Evolutionary conservation across 2,113 vertebrate species (phyloP), one percentile per base, ranked within the genome.

Genomic region (Stigmatopora nigra): DNA sequence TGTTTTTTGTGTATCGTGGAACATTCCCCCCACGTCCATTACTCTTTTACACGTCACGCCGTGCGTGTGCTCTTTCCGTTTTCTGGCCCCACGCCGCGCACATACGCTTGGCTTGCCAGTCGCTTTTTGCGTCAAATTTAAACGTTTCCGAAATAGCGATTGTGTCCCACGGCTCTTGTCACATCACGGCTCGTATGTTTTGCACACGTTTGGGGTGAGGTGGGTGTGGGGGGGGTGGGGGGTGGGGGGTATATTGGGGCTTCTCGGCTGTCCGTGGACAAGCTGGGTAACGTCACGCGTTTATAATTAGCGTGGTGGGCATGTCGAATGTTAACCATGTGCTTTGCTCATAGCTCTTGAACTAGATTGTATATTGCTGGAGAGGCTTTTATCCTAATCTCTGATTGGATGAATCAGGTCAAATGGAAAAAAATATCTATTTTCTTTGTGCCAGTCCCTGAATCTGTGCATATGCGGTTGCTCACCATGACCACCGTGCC

Each of bases 251-350:
- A 20, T 12, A 69, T 82, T 85, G 86, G 84, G 86, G 78, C 78
- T 70, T 78, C 81, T 84, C 83, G 86, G 85, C 84, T 82, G 81
- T 82, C 71, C 78, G 67, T 66, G 76, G 75, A 69, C 68, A 80
- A 82, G 71, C 78, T 80, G 70, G 22, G 70, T 82, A 83, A 86
- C 88, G 88, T 91, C 89, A 90, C 84, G 78, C 83, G 83, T 81
- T 89, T 91, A 88, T 88, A 87, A 90, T 90, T 89, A 82, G 86
- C 76, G 22, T 22, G 53, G 22, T 66, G 79, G 68, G 82, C 62
- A 78, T 83, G 77, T 70, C n/a, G 4, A 79, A 81, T 35, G 75
- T 80, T 76, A 70, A 71, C 76, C 63, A 73, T 69, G 68, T 77
- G 63, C 69, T 73, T 64, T 61, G 53, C 20, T 25, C 63, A 44